Conservation (phyloP, 2,888 invertebrate genomes). For the Troglohyphantes excavatus region DNA sequence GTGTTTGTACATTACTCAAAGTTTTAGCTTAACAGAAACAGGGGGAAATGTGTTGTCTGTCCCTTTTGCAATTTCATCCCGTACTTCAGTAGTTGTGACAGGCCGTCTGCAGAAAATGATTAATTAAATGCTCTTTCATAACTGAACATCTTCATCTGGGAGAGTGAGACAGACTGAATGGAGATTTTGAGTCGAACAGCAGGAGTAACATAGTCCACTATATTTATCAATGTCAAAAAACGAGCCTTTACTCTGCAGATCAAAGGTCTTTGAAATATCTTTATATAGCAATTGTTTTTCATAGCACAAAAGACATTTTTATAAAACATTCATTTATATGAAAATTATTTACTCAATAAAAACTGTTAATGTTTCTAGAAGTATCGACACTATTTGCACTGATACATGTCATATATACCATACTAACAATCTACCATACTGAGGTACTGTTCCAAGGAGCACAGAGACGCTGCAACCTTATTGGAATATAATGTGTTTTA, state of each 20-base stretch:
- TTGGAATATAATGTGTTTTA: no score
- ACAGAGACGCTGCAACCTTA: no score
- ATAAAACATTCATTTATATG: no score
- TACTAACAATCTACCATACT: no score
- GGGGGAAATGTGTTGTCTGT: background rate
- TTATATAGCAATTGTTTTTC: conserved; percentile 18
- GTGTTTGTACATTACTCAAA: background rate
- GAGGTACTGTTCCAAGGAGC: no score
- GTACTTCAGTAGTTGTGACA: conserved; percentile 46
- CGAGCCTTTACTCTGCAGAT: conserved; percentile 50
- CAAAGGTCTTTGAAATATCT: conserved; percentile 63
- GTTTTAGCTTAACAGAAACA: background rate
- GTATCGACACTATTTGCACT: no score
- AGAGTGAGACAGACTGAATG: conserved; percentile 40
- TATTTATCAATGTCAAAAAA: conserved; percentile 73
- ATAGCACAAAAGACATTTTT: background rate
- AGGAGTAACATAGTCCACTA: conserved; percentile 43
- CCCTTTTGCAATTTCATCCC: conserved; percentile 55
- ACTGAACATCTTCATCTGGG: conserved; percentile 70
- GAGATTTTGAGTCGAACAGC: conserved; percentile 60
- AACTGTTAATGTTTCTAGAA: no score
- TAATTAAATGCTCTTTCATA: conserved; percentile 67
- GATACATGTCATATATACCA: no score
- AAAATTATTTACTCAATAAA: no score
- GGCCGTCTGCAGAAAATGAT: conserved; percentile 43